phyloP scores from a whole-genome alignment of 2,113 vertebrate genomes.

The Callorhinus ursinus region DNA sequence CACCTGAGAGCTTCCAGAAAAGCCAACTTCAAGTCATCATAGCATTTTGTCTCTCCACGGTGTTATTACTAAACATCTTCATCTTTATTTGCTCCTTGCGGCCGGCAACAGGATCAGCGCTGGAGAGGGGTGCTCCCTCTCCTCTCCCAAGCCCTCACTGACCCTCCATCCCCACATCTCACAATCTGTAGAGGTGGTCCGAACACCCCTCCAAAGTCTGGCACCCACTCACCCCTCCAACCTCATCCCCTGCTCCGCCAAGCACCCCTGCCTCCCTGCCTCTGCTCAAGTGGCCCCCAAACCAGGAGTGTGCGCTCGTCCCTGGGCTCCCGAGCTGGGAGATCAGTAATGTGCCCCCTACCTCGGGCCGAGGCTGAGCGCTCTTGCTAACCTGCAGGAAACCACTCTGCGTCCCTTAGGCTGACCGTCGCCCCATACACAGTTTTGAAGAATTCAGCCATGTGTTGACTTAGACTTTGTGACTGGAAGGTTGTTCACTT shows the following conservation, averaged over 20 bases:
- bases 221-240: neutral
- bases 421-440: accelerated
- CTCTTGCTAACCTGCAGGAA: accelerated
- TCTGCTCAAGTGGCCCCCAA: neutral
- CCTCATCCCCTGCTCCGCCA: neutral
- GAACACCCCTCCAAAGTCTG: neutral
- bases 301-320: neutral
- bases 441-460: neutral
- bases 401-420: no score
- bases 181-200: neutral
- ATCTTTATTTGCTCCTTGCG: accelerated
- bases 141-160: neutral
- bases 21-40: no score
- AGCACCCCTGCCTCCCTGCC: neutral
- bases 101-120: neutral
- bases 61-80: neutral
- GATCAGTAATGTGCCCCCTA: accelerated
- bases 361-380: accelerated
- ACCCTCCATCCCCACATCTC: neutral
- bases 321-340: neutral
- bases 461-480: neutral
- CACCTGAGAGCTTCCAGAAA: neutral
- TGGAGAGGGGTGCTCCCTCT: accelerated
- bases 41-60: neutral
- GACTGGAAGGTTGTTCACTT: neutral